These are phyloP conservation scores for Periophthalmus modestus DNA, from an alignment of 2,113 vertebrate species.

Conservation along the genomic window DNA sequence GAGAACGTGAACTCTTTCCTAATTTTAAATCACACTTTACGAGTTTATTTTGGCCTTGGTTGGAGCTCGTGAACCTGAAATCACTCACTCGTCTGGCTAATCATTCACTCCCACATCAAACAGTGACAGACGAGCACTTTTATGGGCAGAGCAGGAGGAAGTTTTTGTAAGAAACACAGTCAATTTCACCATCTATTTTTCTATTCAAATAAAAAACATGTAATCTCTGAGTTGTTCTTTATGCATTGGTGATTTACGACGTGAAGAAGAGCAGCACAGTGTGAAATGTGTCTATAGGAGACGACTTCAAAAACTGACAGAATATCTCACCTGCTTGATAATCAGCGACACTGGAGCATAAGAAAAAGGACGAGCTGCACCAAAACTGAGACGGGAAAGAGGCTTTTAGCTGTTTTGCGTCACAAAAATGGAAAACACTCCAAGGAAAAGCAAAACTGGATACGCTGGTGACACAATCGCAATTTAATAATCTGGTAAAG, in stretches of 20 bases:
- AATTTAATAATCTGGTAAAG: too few relatives aligned
- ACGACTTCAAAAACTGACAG: too few relatives aligned
- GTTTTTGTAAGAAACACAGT: conserved; percentile 3
- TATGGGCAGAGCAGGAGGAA: background rate
- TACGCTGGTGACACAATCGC: too few relatives aligned
- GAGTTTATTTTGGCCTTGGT: background rate
- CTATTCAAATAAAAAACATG: background rate
- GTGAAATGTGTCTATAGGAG: too few relatives aligned
- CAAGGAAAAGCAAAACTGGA: too few relatives aligned
- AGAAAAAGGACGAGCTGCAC: too few relatives aligned
- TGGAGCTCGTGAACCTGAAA: conserved; percentile 26
- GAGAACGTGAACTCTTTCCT: background rate
- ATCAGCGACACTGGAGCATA: too few relatives aligned
- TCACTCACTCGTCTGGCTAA: conserved; percentile 47
- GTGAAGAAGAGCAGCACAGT: background rate
- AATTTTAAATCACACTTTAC: background rate
- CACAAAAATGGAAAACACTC: too few relatives aligned
- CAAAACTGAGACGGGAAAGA: too few relatives aligned
- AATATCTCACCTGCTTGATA: too few relatives aligned
- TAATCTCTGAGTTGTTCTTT: background rate
- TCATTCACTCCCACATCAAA: conserved; percentile 63
- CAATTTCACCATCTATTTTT: background rate
- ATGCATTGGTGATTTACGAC: conserved; percentile 1
- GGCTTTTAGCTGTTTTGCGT: too few relatives aligned
- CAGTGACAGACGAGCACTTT: conserved; percentile 39